phyloP scores from a whole-genome alignment of 2,888 invertebrate species.

The Ichneumoninae sp. region DNA sequence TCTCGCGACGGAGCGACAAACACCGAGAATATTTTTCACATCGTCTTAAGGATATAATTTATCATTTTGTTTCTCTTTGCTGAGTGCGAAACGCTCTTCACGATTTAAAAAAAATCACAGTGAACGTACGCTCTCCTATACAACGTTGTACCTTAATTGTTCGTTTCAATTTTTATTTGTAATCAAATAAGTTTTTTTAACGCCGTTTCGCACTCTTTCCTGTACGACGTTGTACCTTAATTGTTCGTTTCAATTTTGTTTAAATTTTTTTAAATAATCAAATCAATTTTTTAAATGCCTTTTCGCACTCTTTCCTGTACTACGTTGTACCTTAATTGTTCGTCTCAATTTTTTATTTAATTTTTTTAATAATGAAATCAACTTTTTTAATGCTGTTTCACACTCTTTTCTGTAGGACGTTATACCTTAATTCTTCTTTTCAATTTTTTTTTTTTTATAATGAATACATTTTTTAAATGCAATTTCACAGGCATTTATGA shows the following conservation, averaged over 20 bases:
- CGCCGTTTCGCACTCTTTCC: background rate
- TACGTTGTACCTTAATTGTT: conserved; percentile 9
- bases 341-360: background rate
- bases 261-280: background rate
- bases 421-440: conserved; percentile 4
- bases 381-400: conserved; percentile 1
- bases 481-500: conserved; percentile 42
- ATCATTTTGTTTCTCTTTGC: background rate
- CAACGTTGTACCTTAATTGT: conserved; percentile 11
- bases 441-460: background rate
- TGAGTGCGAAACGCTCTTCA: conserved; percentile 7
- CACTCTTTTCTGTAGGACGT: conserved; percentile 10
- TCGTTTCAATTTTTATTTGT: conserved; percentile 1
- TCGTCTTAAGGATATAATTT: background rate
- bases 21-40: conserved; percentile 6
- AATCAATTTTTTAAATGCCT: no score
- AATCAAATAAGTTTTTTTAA: conserved; percentile 5
- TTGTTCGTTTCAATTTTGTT: conserved; percentile 4
- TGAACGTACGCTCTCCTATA: conserved; percentile 20
- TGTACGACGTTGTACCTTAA: conserved; percentile 13
- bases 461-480: conserved; percentile 4
- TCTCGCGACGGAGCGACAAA: background rate
- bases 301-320: conserved; percentile 13
- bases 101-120: conserved; percentile 47
- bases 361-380: background rate